Base-by-base conservation (phyloP, 1,140 invertebrate genomes). In the Melanaphis sacchari region DNA sequence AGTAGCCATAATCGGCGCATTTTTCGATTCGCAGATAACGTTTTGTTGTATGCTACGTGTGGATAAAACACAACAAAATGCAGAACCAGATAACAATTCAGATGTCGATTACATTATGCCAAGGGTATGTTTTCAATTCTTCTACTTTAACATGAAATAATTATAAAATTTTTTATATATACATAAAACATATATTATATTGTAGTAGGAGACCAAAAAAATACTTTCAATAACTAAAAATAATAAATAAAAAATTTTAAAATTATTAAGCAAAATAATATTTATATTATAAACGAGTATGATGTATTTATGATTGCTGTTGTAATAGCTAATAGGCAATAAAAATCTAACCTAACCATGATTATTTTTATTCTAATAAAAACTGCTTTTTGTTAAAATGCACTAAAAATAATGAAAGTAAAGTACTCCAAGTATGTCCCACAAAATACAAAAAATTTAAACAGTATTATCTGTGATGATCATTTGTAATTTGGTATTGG, bases 61-160 rank as follows among this genome's bases (percentile, higher is more conserved):
- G 43, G 87, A 93, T 41, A 88, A 93, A 88, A 82, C 76, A 54
- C 81, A 90, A 90, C 94, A 94, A 85, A 94, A 93, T 85, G 94
- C 94, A 93, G 94, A 92, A 92, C 94, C 93, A 93, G 94, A 94
- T 87, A 94, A 93, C 90, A 95, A 95, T 31, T 95, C 95, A 31
- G 95, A 96, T 94, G 95, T 95, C 84, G 95, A 96, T 94, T 96
- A 96, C 94, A 96, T 96, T 81, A 95, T 96, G 93, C 95, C 95
- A 46, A 95, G 95, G 95, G 95, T 96, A 95, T 95, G 95, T 94
- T 52, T 82, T 49, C 82, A 81, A 43, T 85, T 40, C 9, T 43
- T 41, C 8, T 40, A 31, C 59, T 76, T 76, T 6, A n/a, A 76
- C 31, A n/a, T 76, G 18, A 76, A 76, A 49, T 49, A 15, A 49